Percentiles rank a stretch among this genome's conserved stretches.
Conservation (phyloP, 2,797 vertebrate species). For the Hyperoplus immaculatus region DNA sequence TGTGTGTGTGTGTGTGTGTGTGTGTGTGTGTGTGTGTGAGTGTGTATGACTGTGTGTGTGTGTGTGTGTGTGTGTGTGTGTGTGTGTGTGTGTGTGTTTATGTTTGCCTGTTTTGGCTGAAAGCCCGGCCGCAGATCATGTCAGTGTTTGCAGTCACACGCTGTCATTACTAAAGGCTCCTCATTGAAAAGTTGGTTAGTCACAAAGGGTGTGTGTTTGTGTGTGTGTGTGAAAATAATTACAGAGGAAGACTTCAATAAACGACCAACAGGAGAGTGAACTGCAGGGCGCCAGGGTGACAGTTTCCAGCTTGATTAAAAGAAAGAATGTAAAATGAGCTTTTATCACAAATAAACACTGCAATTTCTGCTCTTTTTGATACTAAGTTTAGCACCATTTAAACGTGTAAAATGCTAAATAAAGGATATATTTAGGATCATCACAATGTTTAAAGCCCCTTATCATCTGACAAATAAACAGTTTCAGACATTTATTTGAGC, state of each 20-base stretch:
- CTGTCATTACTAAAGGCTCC: constrained; percentile 61
- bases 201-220: constrained; percentile 43
- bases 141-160: constrained; percentile 37
- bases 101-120: constrained; percentile 41
- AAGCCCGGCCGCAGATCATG: constrained; percentile 48
- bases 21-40: constrained; percentile 35
- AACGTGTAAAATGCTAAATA: constrained; percentile 31
- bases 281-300: constrained; percentile 33
- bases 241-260: constrained; percentile 62
- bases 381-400: constrained; percentile 28
- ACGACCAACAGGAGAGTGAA: constrained; percentile 49
- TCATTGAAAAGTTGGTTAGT: constrained; percentile 35
- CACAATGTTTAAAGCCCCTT: not conserved
- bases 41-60: constrained; percentile 19
- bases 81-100: constrained; percentile 29
- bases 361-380: constrained; percentile 41
- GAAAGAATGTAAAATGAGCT: constrained; percentile 47
- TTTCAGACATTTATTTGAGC: constrained; percentile 16
- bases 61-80: constrained; percentile 26
- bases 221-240: constrained; percentile 49
- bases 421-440: constrained; percentile 10
- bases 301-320: constrained; percentile 62
- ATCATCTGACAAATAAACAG: constrained; percentile 33
- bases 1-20: constrained; percentile 33
- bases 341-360: constrained; percentile 55